phyloP scores from a whole-genome alignment of 2,888 invertebrate species.

The Ernsta delagoae region DNA sequence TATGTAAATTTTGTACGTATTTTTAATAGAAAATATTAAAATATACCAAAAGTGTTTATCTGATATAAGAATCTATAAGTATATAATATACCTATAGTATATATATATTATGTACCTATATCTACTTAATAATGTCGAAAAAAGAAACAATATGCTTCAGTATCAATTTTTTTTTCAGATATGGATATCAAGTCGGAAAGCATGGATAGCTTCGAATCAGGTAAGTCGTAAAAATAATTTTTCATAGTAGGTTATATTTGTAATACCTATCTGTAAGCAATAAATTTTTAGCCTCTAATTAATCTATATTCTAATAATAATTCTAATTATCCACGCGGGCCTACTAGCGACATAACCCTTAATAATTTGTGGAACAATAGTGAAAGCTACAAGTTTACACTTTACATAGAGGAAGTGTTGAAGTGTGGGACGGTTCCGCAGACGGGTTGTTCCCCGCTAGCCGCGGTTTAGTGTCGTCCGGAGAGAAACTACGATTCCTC shows the following conservation, averaged over 20 bases:
- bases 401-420: slow-evolving; percentile 2
- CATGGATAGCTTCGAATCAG: slow-evolving; percentile 81
- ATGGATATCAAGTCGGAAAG: slow-evolving; percentile 78
- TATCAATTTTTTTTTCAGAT: slow-evolving; percentile 71
- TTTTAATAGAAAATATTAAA: no score
- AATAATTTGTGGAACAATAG: slow-evolving; percentile 6
- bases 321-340: no score
- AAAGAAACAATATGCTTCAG: no score
- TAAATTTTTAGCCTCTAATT: background rate
- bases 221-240: slow-evolving; percentile 49
- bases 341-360: background rate
- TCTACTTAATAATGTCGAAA: no score
- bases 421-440: slow-evolving; percentile 33
- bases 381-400: slow-evolving; percentile 19
- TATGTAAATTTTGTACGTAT: no score
- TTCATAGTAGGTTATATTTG: no score
- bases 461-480: slow-evolving; percentile 74
- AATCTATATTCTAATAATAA: no score
- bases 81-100: no score
- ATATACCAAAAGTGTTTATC: no score
- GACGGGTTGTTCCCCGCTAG: slow-evolving; percentile 67
- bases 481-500: slow-evolving; percentile 82
- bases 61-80: no score
- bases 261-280: background rate
- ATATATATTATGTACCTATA: no score